Evolutionary conservation across 92 coral and sea anemone genomes (phyloP).

Genomic region (Meandrina meandrites): DNA sequence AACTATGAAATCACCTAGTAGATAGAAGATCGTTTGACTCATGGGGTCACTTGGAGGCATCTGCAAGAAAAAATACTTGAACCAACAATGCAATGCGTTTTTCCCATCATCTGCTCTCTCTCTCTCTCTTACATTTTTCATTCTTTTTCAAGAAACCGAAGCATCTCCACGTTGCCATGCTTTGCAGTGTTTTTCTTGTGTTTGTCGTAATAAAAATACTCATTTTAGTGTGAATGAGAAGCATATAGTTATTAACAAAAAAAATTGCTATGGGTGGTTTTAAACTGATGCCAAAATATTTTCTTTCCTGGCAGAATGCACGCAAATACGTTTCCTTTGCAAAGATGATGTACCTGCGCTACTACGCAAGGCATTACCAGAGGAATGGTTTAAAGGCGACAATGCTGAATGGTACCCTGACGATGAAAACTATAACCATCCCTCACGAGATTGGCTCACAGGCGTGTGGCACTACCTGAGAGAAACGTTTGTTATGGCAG

Average conservation of each 20-base stretch:
- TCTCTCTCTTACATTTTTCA: neutral
- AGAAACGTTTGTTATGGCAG: constrained; percentile 34
- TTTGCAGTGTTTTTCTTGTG: constrained; percentile 40
- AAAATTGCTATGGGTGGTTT: constrained; percentile 37
- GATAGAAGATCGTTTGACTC: neutral
- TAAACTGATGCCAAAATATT: constrained; percentile 39
- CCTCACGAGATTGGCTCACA: constrained; percentile 69
- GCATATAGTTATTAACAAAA: too few relatives aligned
- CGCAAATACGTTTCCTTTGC: constrained; percentile 62
- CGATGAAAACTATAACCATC: constrained; percentile 15
- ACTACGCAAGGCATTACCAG: constrained; percentile 53
- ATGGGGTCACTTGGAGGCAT: constrained; percentile 43
- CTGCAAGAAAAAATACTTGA: neutral
- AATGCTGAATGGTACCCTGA: constrained; percentile 65
- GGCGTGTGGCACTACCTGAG: constrained; percentile 76
- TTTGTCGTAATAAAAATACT: too few relatives aligned
- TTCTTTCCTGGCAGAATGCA: constrained; percentile 29
- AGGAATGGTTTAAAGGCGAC: constrained; percentile 44
- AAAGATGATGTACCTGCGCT: constrained; percentile 48
- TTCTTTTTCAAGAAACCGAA: neutral
- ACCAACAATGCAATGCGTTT: too few relatives aligned
- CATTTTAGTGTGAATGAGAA: constrained; percentile 20
- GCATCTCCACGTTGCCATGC: constrained; percentile 15
- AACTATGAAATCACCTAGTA: neutral
- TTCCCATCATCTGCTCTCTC: too few relatives aligned